phyloP scores from a whole-genome alignment of 2,888 invertebrate species.

The Nyleta sp. region DNA sequence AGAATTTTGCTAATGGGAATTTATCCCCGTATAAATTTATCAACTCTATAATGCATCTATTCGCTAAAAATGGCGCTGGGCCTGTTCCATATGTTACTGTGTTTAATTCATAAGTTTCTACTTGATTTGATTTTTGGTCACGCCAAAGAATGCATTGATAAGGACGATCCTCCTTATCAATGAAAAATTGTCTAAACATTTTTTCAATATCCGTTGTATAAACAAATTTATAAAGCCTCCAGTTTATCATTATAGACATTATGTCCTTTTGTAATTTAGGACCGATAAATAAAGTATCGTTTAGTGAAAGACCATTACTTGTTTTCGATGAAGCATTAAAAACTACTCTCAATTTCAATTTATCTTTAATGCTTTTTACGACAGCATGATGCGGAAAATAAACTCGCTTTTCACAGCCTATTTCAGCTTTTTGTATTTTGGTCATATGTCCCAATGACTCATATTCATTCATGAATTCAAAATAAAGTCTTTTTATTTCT shows the following conservation, averaged over 20 bases:
- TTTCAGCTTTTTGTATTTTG: no score
- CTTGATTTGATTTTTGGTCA: neutral
- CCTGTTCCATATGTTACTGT: slow-evolving; percentile 9
- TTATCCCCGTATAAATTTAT: neutral
- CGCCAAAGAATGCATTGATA: slow-evolving; percentile 14
- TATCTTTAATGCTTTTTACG: neutral
- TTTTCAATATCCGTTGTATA: slow-evolving; percentile 5
- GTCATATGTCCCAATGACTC: neutral
- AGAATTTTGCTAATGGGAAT: neutral
- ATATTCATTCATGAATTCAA: neutral
- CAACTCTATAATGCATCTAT: neutral
- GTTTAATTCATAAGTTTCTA: slow-evolving; percentile 1
- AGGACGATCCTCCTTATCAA: neutral
- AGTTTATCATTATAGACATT: neutral
- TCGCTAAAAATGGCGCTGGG: neutral
- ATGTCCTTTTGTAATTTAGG: slow-evolving; percentile 8
- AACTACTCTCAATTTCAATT: slow-evolving; percentile 5
- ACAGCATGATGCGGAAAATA: neutral
- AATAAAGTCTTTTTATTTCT: neutral
- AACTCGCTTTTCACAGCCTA: neutral
- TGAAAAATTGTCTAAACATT: slow-evolving; percentile 3
- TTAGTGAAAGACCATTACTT: neutral
- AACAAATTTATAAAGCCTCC: neutral
- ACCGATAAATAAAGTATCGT: neutral
- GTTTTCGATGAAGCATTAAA: slow-evolving; percentile 10